Conservation (phyloP, 2,797 vertebrate species). For the Phrynocephalus forsythii region DNA sequence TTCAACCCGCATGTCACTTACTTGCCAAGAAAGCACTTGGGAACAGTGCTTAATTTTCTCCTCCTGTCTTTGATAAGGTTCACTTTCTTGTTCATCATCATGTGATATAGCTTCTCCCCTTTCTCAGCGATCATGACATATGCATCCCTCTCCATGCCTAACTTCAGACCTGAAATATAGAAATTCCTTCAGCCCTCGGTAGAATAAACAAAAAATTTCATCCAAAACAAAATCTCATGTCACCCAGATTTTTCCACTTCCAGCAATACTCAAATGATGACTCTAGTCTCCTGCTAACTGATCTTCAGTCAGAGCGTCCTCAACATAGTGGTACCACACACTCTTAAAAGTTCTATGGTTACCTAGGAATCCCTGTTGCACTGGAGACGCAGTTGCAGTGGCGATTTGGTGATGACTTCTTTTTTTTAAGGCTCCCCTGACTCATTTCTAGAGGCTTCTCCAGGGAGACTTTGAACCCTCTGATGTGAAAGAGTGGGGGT, state of each 20-base stretch:
- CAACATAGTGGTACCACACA: not conserved
- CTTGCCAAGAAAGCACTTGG: conserved; percentile 99
- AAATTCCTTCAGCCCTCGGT: conserved; percentile 41
- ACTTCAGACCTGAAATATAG: conserved; percentile 86
- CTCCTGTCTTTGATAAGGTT: conserved; percentile 96
- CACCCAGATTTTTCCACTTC: not conserved
- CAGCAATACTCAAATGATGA: not conserved
- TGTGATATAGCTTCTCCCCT: conserved; percentile 98
- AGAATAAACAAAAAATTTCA: conserved; percentile 17
- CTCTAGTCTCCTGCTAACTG: not conserved
- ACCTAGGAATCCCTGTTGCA: no score
- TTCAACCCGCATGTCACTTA: conserved; percentile 81
- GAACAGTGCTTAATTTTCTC: conserved; percentile 94
- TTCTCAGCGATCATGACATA: conserved; percentile 99
- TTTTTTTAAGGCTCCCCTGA: no score
- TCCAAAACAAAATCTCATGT: conserved; percentile 31
- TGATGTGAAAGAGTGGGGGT: no score
- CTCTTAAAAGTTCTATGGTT: no score
- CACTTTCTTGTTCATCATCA: conserved; percentile 96
- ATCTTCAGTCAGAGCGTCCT: not conserved
- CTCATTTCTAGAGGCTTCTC: no score
- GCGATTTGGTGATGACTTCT: no score
- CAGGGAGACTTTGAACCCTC: no score
- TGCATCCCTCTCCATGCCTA: conserved; percentile 97
- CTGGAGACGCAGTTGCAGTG: no score